A percentile compares a stretch with the other conserved stretches of the same genome.
Evolutionary conservation across 2,113 vertebrate genomes (phyloP).

Genomic region (Myrmophylax atrothorax): DNA sequence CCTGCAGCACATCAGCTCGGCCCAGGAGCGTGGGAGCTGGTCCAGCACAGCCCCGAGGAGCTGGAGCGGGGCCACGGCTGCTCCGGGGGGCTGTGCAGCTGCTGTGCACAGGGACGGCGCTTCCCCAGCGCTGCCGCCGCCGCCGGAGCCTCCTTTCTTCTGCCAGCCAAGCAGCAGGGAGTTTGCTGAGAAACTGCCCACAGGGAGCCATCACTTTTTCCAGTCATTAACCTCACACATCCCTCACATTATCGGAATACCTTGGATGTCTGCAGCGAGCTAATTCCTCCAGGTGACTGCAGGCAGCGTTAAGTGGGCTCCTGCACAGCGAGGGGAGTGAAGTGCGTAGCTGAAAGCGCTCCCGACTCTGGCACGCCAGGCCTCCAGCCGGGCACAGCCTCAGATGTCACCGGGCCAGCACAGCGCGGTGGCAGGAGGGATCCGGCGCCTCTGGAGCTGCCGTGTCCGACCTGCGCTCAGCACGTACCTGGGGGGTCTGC

Average conservation of each 20-base stretch:
- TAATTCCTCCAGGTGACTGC: conserved; percentile 61
- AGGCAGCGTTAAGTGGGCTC: conserved; percentile 43
- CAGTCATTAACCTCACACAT: conserved; percentile 70
- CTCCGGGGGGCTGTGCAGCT: background rate
- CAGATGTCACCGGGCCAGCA: conserved; percentile 12
- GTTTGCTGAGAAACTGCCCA: conserved; percentile 56
- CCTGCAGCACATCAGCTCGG: background rate
- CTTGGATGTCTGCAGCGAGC: conserved; percentile 47
- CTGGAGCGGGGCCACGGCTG: rapidly evolving
- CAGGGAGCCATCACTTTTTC: conserved; percentile 62
- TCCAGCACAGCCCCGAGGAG: background rate
- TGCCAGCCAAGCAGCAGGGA: conserved; percentile 59
- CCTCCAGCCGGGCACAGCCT: conserved; percentile 16
- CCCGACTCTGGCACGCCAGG: background rate
- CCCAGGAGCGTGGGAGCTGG: background rate
- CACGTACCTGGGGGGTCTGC: rapidly evolving
- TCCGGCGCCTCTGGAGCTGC: background rate
- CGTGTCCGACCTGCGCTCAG: background rate
- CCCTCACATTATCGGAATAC: conserved; percentile 44
- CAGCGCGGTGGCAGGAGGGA: background rate
- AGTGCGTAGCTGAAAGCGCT: conserved; percentile 47
- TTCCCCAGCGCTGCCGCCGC: background rate
- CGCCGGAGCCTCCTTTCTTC: conserved; percentile 51
- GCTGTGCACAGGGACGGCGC: background rate
- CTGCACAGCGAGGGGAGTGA: conserved; percentile 48